Evolutionary conservation across 2,888 invertebrate genomes (phyloP).

Genomic region (Papilio elwesi): DNA sequence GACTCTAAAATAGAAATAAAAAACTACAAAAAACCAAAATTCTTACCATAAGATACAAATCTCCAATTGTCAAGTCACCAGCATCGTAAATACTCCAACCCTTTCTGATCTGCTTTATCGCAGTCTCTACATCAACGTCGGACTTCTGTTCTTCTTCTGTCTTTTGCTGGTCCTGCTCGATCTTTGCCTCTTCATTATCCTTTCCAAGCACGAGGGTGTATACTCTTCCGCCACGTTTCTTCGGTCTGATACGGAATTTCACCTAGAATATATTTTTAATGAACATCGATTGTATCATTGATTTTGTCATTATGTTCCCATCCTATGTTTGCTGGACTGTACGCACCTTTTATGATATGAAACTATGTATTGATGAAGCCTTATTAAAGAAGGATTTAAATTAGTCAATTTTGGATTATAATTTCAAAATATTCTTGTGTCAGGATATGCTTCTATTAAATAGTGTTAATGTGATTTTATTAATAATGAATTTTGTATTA

Average conservation of each 20-base stretch:
- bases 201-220: conserved; percentile 69
- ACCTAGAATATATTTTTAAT: conserved; percentile 56
- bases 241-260: conserved; percentile 74
- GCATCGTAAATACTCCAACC: conserved; percentile 93
- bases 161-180: conserved; percentile 43
- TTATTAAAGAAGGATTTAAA: too few relatives aligned
- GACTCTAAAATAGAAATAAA: too few relatives aligned
- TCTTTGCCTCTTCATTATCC: conserved; percentile 51
- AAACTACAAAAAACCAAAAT: not conserved
- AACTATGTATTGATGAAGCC: too few relatives aligned
- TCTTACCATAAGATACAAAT: conserved; percentile 93
- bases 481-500: too few relatives aligned
- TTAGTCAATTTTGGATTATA: too few relatives aligned
- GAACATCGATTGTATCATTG: not conserved
- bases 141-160: conserved; percentile 52
- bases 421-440: too few relatives aligned
- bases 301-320: not conserved
- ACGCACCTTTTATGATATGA: too few relatives aligned
- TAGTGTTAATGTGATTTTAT: too few relatives aligned
- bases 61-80: conserved; percentile 93
- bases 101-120: conserved; percentile 75
- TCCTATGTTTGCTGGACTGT: too few relatives aligned
- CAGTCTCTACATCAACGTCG: conserved; percentile 68
- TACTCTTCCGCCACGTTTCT: conserved; percentile 72
- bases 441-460: too few relatives aligned